These are phyloP conservation scores for Cephalopterus ornatus DNA, from an alignment of 2,113 vertebrate species.

Conservation along the genomic window DNA sequence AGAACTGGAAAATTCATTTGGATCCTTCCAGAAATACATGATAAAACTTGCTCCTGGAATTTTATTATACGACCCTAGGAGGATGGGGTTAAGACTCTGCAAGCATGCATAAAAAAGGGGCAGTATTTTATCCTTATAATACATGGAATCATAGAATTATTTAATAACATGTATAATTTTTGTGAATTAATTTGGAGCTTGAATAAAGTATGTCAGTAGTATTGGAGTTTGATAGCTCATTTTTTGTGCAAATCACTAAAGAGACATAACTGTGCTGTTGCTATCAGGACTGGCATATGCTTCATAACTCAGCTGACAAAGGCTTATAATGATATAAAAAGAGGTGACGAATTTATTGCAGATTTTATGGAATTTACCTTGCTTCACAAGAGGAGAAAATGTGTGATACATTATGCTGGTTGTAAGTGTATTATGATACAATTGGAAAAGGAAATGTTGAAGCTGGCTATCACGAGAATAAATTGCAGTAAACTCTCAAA, in stretches of 20 bases:
- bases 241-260: not conserved
- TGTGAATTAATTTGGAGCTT: not conserved
- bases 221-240: not conserved
- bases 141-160: not conserved
- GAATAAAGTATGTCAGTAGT: not conserved
- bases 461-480: slow-evolving; percentile 10
- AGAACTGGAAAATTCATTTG: not conserved
- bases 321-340: not conserved
- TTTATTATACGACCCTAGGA: not conserved
- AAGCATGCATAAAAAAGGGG: not conserved
- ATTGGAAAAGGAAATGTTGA: slow-evolving; percentile 26
- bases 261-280: not conserved
- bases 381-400: not conserved
- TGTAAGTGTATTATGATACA: not conserved
- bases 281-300: not conserved
- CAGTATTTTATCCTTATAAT: not conserved
- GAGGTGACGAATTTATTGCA: not conserved
- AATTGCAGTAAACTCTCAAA: slow-evolving; percentile 16
- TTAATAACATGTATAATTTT: not conserved
- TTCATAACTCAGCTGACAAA: not conserved
- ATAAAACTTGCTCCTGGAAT: not conserved
- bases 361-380: not conserved
- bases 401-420: not conserved
- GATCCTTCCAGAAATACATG: not conserved
- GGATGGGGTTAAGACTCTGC: not conserved